A percentile compares a stretch with the other conserved stretches of the same genome.
Evolutionary conservation across 2,797 vertebrate species (phyloP).

Genomic region (Bryconaethiops microstoma): DNA sequence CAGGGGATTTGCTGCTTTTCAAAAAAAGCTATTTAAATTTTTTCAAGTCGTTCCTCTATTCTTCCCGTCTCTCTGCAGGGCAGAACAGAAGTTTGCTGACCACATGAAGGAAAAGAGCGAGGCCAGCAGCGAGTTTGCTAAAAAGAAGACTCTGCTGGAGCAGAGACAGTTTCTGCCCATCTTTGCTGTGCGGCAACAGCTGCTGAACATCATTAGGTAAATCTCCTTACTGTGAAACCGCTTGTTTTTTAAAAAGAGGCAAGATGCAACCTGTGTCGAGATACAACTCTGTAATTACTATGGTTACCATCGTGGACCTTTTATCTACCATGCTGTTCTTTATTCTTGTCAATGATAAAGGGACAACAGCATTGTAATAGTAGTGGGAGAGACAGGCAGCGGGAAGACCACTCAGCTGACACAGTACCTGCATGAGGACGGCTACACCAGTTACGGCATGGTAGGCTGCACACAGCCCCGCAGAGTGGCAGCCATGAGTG

Average conservation of each 20-base stretch:
- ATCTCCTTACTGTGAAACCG: neutral
- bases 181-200: slow-evolving; percentile 94
- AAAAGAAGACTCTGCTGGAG: slow-evolving; percentile 93
- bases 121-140: slow-evolving; percentile 96
- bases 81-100: slow-evolving; percentile 98
- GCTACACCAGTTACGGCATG: slow-evolving; percentile 97
- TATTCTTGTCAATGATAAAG: slow-evolving; percentile 65
- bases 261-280: neutral
- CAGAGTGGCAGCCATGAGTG: slow-evolving; percentile 97
- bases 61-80: slow-evolving; percentile 68
- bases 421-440: slow-evolving; percentile 97
- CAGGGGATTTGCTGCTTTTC: neutral
- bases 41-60: neutral
- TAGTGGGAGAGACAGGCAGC: slow-evolving; percentile 97
- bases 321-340: neutral
- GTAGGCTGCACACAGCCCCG: slow-evolving; percentile 97
- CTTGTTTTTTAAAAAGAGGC: no score
- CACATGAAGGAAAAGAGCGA: slow-evolving; percentile 95
- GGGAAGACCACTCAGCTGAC: slow-evolving; percentile 99
- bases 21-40: neutral
- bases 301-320: neutral
- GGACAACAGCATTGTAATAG: slow-evolving; percentile 98
- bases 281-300: neutral
- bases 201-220: slow-evolving; percentile 96
- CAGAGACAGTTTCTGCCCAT: slow-evolving; percentile 97